Base-by-base conservation (phyloP, 2,113 vertebrate genomes). In the Halichoeres trimaculatus region DNA sequence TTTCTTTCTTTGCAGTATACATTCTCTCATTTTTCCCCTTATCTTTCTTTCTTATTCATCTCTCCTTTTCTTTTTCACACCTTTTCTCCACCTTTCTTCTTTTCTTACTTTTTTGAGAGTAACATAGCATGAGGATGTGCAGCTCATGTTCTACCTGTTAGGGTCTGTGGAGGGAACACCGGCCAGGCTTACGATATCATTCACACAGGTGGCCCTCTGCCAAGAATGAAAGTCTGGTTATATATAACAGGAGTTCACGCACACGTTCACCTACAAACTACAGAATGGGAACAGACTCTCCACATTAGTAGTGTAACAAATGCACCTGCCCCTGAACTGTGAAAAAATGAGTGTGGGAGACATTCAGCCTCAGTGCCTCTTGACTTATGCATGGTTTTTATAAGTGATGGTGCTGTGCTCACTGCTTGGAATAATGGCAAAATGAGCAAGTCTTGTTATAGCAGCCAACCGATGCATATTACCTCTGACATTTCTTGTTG, bases 391-490 rank as follows among this genome's bases (percentile, higher is more conserved):
- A 84, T 82, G 70, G 1, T 23, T 77, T 52, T 70, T 63, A 19
- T 41, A 26, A 74, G 84, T 58, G 65, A 74, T 73, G 76, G 59
- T 9, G 47, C 22, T 51, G 41, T 77, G 76, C 81, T 88, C 78
- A 57, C 56, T 14, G 41, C 76, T 84, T 54, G 76, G 76, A 86
- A 81, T 85, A 85, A 90, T 75, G 61, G 67, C 64, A 61, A 83
- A 76, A 88, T 83, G 86, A 80, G 48, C 74, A 72, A 79, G 76
- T 81, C 86, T 85, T 87, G 83, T 89, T 82, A 14, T 23, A 58
- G 66, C 77, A 78, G 75, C 76, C 69, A 65, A 73, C 70, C 35
- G 48, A 56, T 55, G 55, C 40, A 26, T 59, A 78, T 87, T 76
- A 69, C 61, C 23, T 1, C n/a, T 88, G 85, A 76, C 74, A 68